A percentile compares a stretch with the other conserved stretches of the same genome.
Conservation (phyloP, 2,888 invertebrate species). For the Agonopterix arenella region DNA sequence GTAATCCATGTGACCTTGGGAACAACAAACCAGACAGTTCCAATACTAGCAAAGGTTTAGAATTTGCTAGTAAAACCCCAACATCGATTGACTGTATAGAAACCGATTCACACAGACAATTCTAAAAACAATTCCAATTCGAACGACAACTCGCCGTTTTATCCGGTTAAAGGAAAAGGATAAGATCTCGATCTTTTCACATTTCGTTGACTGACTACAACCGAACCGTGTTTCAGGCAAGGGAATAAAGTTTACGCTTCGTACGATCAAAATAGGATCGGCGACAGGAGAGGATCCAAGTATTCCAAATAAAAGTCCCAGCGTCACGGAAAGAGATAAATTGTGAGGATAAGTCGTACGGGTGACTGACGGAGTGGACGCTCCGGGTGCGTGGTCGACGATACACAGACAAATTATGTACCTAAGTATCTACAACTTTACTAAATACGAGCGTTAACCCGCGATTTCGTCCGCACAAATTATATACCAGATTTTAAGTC, state of each 20-base stretch:
- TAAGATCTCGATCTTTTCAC: constrained; percentile 25
- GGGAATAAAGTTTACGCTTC: constrained; percentile 23
- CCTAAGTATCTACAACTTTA: not conserved
- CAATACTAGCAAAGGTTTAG: not conserved
- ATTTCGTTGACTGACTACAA: constrained; percentile 29
- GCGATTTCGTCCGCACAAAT: no score
- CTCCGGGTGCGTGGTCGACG: not conserved
- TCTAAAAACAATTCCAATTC: constrained; percentile 19
- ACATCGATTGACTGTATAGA: no score
- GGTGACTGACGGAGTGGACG: constrained; percentile 16
- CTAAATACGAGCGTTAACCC: no score
- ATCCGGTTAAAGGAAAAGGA: constrained; percentile 13
- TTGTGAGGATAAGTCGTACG: constrained; percentile 31
- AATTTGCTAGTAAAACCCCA: no score
- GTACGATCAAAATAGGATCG: constrained; percentile 22
- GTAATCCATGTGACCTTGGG: no score
- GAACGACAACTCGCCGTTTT: constrained; percentile 11
- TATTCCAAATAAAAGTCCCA: constrained; percentile 33
- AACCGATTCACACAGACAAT: constrained; percentile 11
- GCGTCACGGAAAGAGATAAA: constrained; percentile 33
- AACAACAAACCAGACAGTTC: not conserved
- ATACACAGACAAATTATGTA: not conserved
- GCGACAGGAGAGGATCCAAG: constrained; percentile 18
- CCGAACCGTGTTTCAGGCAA: constrained; percentile 12
- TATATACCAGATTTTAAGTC: no score